Evolutionary conservation across 2,888 invertebrate species (phyloP), one percentile per base, ranked within the genome.

Genomic region (Temnothorax unifasciatus): DNA sequence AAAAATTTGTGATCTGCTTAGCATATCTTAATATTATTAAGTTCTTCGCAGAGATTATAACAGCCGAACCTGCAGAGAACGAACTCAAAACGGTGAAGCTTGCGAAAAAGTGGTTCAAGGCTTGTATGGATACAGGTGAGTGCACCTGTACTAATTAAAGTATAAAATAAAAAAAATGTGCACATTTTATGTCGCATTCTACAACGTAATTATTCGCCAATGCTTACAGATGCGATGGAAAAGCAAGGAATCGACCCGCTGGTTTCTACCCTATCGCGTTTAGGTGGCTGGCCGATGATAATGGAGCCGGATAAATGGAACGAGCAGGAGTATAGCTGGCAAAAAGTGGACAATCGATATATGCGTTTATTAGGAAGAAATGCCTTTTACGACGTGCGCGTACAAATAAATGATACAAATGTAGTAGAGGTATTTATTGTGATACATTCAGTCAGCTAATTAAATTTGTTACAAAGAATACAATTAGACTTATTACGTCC

Each of bases 261-360:
- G 11, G 64, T 91, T 47, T 88, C 89, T n/a, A 88, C 90, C 21
- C 15, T 92, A 11, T 86, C 90, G 73, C 84, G 85, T 74, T 81
- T 82, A 59, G 92, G 92, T 25, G 92, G 92, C 4, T 92, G 92
- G 92, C 92, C 92, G 0, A 85, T 92, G 74, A 84, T 87, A 50
- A 90, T 92, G 89, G 90, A 92, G 13, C 73, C 84, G 2, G 87
- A 86, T 1, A 91, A 92, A 83, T 92, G 92, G 92, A 63, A 90
- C 41, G 84, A 86, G 1, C 73, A 88, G 9, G 84, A 86, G 6
- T 84, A 90, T 29, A 77, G 82, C 9, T 92, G 92, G 92, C 88
- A 90, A 84, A 81, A 64, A n/a, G 87, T 92, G 21, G 92, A 92
- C 21, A 75, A 86, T 71, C 84, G 87, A 76, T 92, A 92, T 44